Evolutionary conservation across 2,797 vertebrate species (phyloP).

Genomic region (Limnodromus scolopaceus): DNA sequence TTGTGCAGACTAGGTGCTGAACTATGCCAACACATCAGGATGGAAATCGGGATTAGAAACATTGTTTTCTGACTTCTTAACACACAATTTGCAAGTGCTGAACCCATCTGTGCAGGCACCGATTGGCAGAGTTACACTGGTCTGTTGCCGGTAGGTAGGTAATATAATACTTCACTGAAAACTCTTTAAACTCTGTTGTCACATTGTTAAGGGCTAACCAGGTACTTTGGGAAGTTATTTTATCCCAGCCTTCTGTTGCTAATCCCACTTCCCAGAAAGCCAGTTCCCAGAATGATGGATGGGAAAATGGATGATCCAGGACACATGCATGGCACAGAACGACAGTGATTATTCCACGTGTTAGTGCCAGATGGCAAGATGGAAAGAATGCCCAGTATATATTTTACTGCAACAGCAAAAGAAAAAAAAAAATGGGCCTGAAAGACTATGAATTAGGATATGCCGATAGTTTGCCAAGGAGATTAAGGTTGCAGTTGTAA

Average conservation of each 20-base stretch:
- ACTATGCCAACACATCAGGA: neutral
- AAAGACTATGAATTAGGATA: neutral
- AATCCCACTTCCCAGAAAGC: neutral
- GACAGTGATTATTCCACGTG: neutral
- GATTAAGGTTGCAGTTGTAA: neutral
- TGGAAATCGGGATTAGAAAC: neutral
- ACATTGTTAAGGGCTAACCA: neutral
- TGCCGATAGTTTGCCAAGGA: neutral
- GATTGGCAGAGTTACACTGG: neutral
- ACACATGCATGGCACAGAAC: neutral
- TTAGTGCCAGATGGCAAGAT: neutral
- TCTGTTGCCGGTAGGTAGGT: neutral
- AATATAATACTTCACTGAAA: neutral
- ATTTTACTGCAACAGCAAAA: neutral
- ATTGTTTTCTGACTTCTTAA: neutral
- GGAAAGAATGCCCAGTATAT: neutral
- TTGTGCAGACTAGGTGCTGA: neutral
- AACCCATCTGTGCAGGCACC: neutral
- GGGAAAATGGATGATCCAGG: neutral
- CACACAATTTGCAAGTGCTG: neutral
- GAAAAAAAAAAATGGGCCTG: neutral
- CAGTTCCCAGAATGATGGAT: neutral
- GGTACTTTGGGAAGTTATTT: neutral
- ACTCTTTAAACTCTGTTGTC: neutral
- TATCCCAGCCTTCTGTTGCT: neutral